Evolutionary conservation across 2,888 invertebrate species (phyloP), one percentile per base, ranked within the genome.

Genomic region (Diabrotica balteata): DNA sequence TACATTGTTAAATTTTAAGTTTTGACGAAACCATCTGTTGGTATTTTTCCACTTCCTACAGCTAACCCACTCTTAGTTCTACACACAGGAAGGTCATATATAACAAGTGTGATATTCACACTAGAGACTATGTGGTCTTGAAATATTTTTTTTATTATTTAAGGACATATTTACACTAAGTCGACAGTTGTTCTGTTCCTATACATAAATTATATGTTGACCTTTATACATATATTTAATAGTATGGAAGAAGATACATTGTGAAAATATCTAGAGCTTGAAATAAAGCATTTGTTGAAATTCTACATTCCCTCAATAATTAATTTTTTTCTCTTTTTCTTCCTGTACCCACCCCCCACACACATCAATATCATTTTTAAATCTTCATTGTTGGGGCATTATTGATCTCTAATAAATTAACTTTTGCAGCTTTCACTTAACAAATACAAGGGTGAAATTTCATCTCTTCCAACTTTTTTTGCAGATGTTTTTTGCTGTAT

Each of bases 241-340:
- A 69, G 57, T 72, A 88, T 88, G 88, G 88, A 88, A 88, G 83
- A 88, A 88, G 32, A 83, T 87, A 88, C 88, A 88, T 88, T 88
- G 88, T 88, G 88, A 88, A 83, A 32, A 82, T 82, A 80, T 80
- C 76, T 78, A 76, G 75, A 80, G 87, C 87, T 87, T 88, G 85
- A 89, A 63, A 89, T 89, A 88, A 89, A 88, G 88, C 88, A 87
- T 87, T 81, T 81, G 88, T 88, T 88, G 86, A 88, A 87, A 87
- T 77, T 78, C 86, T 87, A 88, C 87, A 63, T 63, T 63, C 63
- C 63, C 58, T 63, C 62, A 58, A 45, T 32, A 63, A 59, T 87
- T 88, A 88, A 88, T 88, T 88, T 88, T n/a, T 88, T 88, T 88
- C 88, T 88, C 88, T 87, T 88, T 55, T 65, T 66, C 67, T 69